Evolutionary conservation across 2,797 vertebrate genomes (phyloP).

Genomic region (Dryobates pubescens): DNA sequence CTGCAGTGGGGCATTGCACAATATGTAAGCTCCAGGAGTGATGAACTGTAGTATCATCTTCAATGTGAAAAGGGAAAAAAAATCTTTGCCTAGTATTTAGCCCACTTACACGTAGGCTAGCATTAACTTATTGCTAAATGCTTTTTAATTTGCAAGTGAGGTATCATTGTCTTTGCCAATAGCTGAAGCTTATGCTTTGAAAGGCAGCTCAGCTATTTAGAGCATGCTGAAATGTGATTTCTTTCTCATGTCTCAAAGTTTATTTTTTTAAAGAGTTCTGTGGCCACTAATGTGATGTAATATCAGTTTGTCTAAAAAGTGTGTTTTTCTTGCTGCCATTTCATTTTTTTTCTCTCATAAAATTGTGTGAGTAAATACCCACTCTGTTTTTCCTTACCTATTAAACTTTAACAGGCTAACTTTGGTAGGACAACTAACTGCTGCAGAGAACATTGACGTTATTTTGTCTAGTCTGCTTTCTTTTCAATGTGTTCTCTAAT

Average conservation of each 20-base stretch:
- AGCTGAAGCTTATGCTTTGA: slow-evolving; percentile 27
- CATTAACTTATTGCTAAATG: slow-evolving; percentile 63
- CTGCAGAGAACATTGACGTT: background rate
- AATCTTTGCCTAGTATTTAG: slow-evolving; percentile 47
- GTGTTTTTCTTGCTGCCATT: slow-evolving; percentile 37
- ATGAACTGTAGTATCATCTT: slow-evolving; percentile 11
- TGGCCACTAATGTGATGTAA: slow-evolving; percentile 52
- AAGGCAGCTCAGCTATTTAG: slow-evolving; percentile 47
- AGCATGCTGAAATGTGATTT: slow-evolving; percentile 51
- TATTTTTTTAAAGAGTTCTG: slow-evolving; percentile 55
- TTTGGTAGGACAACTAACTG: background rate
- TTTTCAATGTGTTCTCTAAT: background rate
- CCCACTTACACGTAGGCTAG: slow-evolving; percentile 36
- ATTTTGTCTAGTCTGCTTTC: slow-evolving; percentile 6
- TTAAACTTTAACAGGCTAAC: slow-evolving; percentile 31
- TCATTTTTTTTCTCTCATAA: slow-evolving; percentile 50
- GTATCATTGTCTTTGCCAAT: background rate
- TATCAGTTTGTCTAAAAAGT: slow-evolving; percentile 44
- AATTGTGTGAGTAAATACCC: slow-evolving; percentile 40
- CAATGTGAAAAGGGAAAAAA: slow-evolving; percentile 65
- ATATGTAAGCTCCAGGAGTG: slow-evolving; percentile 4
- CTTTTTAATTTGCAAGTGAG: slow-evolving; percentile 43
- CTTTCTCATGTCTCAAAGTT: slow-evolving; percentile 41
- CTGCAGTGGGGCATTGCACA: slow-evolving; percentile 49
- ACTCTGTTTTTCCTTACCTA: slow-evolving; percentile 28